phyloP scores from a whole-genome alignment of 2,113 vertebrate genomes.

The Dipodomys ordii region DNA sequence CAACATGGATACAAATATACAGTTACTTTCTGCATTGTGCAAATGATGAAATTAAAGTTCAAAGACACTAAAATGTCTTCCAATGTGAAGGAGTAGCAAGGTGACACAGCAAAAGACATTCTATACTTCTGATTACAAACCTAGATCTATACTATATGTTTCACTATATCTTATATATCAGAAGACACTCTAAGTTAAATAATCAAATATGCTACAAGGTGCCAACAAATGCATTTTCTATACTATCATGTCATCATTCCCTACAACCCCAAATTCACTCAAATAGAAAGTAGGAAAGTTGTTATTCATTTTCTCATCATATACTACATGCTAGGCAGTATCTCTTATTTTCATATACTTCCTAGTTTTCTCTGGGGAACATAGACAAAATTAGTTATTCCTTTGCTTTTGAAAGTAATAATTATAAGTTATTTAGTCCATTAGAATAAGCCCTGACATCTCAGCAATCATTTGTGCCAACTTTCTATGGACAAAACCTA shows the following conservation, averaged over 20 bases:
- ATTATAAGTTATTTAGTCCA: neutral
- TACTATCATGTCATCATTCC: neutral
- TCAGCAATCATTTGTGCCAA: conserved; percentile 15
- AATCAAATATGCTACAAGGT: neutral
- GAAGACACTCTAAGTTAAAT: neutral
- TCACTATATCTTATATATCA: neutral
- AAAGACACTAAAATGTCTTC: rapidly evolving
- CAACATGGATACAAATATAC: neutral
- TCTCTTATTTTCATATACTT: neutral
- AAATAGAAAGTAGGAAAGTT: neutral
- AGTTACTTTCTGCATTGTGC: neutral
- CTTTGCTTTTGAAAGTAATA: conserved; percentile 39
- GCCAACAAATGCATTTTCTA: neutral
- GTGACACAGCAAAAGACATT: neutral
- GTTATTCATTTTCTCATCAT: neutral
- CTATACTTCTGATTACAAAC: neutral
- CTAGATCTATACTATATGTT: neutral
- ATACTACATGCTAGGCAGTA: neutral
- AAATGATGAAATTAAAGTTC: neutral
- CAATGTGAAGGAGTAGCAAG: neutral
- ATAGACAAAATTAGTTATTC: neutral
- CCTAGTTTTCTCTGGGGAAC: neutral
- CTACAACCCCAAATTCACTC: neutral
- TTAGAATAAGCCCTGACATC: conserved; percentile 10
- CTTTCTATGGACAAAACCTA: conserved; percentile 20